Conservation (phyloP, 2,797 vertebrate genomes). For the Caiman crocodilus region DNA sequence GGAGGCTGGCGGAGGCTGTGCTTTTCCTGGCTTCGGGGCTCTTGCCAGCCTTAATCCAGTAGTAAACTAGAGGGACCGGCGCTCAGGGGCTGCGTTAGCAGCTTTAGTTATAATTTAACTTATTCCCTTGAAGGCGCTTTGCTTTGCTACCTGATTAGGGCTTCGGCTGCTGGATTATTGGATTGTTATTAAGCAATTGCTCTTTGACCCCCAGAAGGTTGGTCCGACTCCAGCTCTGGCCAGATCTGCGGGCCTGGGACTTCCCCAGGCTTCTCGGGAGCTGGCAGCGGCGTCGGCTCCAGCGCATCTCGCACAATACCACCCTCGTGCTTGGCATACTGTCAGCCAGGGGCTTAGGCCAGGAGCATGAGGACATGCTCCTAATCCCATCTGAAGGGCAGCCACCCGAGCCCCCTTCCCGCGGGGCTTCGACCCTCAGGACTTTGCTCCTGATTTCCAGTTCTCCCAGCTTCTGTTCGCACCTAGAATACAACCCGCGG, state of each 20-base stretch:
- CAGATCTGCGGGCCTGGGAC: rapidly evolving
- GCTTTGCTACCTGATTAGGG: background rate
- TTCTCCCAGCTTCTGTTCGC: background rate
- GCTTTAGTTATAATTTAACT: background rate
- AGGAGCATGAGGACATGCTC: background rate
- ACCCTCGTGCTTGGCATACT: background rate
- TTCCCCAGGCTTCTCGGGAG: background rate
- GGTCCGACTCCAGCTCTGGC: background rate
- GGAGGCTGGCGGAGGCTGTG: background rate
- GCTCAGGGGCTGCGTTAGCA: background rate
- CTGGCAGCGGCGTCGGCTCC: background rate
- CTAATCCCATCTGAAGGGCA: background rate
- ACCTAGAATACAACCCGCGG: background rate
- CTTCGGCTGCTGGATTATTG: background rate
- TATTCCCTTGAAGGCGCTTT: background rate
- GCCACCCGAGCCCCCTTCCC: background rate
- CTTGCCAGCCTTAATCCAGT: background rate
- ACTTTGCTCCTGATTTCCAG: background rate
- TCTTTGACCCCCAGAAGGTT: background rate
- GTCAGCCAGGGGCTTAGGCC: rapidly evolving
- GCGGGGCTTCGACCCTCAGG: background rate
- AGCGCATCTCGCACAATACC: background rate
- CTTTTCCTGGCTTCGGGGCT: background rate
- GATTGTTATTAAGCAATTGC: background rate
- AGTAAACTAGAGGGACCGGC: background rate